Percentiles rank a stretch among this genome's conserved stretches.
phyloP scores from a whole-genome alignment of 2,113 vertebrate genomes.

The Scomber japonicus region DNA sequence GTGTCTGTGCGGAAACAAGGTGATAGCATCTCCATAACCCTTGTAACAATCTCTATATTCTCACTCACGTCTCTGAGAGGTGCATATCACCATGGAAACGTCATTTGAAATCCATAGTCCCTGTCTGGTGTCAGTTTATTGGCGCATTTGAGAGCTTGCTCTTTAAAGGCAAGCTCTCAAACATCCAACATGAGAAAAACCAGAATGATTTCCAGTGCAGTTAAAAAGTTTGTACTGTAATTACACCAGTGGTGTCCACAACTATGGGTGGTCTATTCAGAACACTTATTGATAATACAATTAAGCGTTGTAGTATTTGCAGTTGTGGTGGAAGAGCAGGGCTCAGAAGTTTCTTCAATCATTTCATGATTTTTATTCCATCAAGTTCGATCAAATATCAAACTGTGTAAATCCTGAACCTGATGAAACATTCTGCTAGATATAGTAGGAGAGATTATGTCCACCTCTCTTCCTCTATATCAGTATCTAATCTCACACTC shows the following conservation, averaged over 20 bases:
- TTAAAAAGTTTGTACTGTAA: background rate
- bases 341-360: no score
- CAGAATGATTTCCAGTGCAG: background rate
- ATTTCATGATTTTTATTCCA: background rate
- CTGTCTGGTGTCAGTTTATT: conserved; percentile 2
- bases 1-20: conserved; percentile 12
- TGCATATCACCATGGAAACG: conserved; percentile 57
- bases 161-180: background rate
- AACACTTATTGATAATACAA: background rate
- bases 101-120: conserved; percentile 48
- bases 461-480: background rate
- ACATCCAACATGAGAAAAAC: background rate
- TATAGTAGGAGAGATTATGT: background rate
- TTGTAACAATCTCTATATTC: conserved; percentile 44
- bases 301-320: no score
- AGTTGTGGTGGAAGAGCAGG: background rate
- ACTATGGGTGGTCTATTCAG: background rate
- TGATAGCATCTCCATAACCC: conserved; percentile 29
- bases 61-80: conserved; percentile 23
- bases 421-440: background rate
- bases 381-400: background rate
- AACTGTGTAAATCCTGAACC: background rate
- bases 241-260: background rate
- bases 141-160: background rate
- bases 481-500: background rate